phyloP scores from a whole-genome alignment of 2,113 vertebrate species.

The Rattus rattus region DNA sequence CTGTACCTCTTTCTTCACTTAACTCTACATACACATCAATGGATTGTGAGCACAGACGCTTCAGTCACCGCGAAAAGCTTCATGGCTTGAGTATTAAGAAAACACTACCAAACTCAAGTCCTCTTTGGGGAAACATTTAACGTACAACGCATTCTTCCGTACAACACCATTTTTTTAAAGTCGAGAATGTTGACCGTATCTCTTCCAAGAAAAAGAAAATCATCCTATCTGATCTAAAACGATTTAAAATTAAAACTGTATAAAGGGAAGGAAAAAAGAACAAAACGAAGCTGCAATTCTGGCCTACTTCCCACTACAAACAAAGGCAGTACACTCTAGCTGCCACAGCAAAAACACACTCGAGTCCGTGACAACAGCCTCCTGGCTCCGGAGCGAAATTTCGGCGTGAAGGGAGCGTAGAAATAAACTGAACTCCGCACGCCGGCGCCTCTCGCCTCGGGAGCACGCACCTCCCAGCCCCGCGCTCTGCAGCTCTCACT shows the following conservation, averaged over 20 bases:
- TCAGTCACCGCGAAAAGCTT: conserved; percentile 30
- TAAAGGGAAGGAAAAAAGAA: neutral
- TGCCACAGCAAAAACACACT: neutral
- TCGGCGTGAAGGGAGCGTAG: neutral
- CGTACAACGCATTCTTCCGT: neutral
- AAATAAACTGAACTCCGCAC: neutral
- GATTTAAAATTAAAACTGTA: neutral
- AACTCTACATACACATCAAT: neutral
- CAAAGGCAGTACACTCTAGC: neutral
- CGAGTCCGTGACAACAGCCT: neutral
- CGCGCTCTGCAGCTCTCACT: conserved; percentile 88
- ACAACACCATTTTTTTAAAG: neutral
- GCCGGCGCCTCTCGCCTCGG: conserved; percentile 79
- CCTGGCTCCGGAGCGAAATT: neutral
- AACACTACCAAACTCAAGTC: neutral
- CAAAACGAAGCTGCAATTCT: neutral
- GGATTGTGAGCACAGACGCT: neutral
- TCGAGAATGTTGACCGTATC: neutral
- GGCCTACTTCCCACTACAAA: neutral
- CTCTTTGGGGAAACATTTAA: neutral
- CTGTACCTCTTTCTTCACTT: neutral
- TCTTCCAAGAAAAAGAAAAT: neutral
- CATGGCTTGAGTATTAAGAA: neutral
- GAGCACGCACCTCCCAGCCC: conserved; percentile 88
- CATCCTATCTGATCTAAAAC: neutral